Evolutionary conservation across 2,113 vertebrate genomes (phyloP).

Genomic region (Cathartes aura): DNA sequence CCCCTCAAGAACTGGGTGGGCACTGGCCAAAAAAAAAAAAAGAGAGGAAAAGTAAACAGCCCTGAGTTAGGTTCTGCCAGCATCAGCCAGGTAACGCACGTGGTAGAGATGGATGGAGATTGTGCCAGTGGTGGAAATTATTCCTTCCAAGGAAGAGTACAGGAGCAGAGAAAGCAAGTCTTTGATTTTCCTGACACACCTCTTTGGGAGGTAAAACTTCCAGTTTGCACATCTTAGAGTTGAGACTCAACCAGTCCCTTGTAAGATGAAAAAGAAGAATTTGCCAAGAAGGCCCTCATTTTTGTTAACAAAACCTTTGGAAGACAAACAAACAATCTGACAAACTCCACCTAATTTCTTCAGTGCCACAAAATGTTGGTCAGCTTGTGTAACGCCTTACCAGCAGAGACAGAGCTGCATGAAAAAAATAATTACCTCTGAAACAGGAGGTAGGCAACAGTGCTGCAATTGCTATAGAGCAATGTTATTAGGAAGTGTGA

Average conservation of each 20-base stretch:
- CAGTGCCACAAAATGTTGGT: neutral
- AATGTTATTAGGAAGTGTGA: constrained; percentile 52
- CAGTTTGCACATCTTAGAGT: neutral
- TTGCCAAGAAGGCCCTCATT: neutral
- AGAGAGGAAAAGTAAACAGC: neutral
- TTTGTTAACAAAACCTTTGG: neutral
- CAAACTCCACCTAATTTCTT: neutral
- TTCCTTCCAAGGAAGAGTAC: neutral
- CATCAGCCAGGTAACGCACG: neutral
- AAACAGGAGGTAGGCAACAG: constrained; percentile 21
- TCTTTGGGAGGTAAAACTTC: neutral
- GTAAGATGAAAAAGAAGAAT: neutral
- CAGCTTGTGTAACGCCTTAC: neutral
- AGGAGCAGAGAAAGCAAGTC: neutral
- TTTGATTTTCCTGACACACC: neutral
- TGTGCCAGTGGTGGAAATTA: neutral
- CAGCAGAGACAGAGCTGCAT: neutral
- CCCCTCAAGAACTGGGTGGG: neutral
- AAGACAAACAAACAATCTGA: neutral
- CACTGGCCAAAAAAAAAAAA: neutral
- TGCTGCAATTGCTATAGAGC: neutral
- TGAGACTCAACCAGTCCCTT: neutral
- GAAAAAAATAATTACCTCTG: neutral
- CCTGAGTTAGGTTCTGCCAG: neutral
- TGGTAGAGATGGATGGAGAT: neutral